phyloP scores from a whole-genome alignment of 2,797 vertebrate genomes.

The Bovichtus diacanthus region DNA sequence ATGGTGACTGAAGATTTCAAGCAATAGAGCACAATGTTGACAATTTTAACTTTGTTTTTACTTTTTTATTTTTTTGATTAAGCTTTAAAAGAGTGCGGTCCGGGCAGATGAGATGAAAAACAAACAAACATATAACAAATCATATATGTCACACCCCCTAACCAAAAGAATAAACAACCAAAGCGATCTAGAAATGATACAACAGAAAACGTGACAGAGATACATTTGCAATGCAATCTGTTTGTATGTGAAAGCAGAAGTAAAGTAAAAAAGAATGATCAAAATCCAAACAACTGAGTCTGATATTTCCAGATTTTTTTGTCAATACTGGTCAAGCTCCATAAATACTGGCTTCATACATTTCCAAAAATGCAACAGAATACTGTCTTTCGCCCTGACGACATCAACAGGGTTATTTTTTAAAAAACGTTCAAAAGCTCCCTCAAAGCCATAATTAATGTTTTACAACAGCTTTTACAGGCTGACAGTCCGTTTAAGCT shows the following conservation, averaged over 20 bases:
- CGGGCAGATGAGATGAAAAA: background rate
- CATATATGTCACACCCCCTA: background rate
- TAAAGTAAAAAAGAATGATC: too few species aligned
- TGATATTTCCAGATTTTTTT: background rate
- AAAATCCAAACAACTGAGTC: too few species aligned
- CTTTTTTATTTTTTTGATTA: background rate
- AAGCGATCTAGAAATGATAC: background rate
- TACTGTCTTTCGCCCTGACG: too few species aligned
- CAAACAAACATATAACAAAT: background rate
- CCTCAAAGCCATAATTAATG: too few species aligned
- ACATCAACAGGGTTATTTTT: too few species aligned
- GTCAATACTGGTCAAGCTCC: too few species aligned
- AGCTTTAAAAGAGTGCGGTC: background rate
- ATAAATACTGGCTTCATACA: too few species aligned
- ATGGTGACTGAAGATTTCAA: background rate
- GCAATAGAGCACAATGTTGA: background rate
- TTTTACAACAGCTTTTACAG: too few species aligned
- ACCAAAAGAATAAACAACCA: background rate
- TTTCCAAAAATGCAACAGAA: too few species aligned
- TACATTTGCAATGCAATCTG: background rate
- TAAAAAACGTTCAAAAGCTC: too few species aligned
- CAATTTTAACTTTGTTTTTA: background rate
- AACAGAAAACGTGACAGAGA: background rate
- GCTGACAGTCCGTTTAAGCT: too few species aligned
- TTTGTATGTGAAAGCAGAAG: background rate